Percentiles rank a stretch among this genome's conserved stretches.
phyloP scores from a whole-genome alignment of 2,888 invertebrate species.

The Beris chalybata region DNA sequence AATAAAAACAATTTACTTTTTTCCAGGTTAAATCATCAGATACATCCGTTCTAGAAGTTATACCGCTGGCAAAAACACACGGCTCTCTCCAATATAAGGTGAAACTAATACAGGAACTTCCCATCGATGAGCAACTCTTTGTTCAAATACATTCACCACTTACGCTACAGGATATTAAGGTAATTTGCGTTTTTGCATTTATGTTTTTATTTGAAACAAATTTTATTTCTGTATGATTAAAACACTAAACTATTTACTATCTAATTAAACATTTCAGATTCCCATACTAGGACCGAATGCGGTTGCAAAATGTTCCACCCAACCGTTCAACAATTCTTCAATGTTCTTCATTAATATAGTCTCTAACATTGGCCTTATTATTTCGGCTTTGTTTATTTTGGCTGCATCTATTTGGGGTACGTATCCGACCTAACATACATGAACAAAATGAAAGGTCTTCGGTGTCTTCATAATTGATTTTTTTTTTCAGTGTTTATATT shows the following conservation, averaged over 20 bases:
- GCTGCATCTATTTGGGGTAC: slow-evolving; percentile 49
- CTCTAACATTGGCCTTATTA: slow-evolving; percentile 51
- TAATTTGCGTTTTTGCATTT: slow-evolving; percentile 36
- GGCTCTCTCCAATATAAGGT: slow-evolving; percentile 52
- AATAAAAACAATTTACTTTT: slow-evolving; percentile 19
- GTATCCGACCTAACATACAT: not conserved
- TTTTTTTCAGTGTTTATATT: slow-evolving; percentile 49
- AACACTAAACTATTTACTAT: not conserved
- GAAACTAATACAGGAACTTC: slow-evolving; percentile 47
- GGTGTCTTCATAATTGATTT: slow-evolving; percentile 26
- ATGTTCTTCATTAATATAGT: slow-evolving; percentile 46
- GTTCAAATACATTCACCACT: slow-evolving; percentile 51
- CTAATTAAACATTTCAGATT: slow-evolving; percentile 44
- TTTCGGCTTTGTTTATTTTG: slow-evolving; percentile 48
- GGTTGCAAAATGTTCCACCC: slow-evolving; percentile 47
- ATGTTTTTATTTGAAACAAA: not conserved
- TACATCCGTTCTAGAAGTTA: slow-evolving; percentile 48
- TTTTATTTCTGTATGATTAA: not conserved
- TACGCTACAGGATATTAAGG: slow-evolving; percentile 53
- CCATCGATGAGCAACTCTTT: slow-evolving; percentile 50
- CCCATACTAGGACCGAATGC: slow-evolving; percentile 47
- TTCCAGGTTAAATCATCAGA: slow-evolving; percentile 54
- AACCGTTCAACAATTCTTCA: slow-evolving; percentile 46
- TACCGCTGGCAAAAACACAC: slow-evolving; percentile 49
- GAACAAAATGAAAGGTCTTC: slow-evolving; percentile 20